Evolutionary conservation across 1,140 invertebrate species (phyloP), one percentile per base, ranked within the genome.

Genomic region (Drosophila tropicalis): DNA sequence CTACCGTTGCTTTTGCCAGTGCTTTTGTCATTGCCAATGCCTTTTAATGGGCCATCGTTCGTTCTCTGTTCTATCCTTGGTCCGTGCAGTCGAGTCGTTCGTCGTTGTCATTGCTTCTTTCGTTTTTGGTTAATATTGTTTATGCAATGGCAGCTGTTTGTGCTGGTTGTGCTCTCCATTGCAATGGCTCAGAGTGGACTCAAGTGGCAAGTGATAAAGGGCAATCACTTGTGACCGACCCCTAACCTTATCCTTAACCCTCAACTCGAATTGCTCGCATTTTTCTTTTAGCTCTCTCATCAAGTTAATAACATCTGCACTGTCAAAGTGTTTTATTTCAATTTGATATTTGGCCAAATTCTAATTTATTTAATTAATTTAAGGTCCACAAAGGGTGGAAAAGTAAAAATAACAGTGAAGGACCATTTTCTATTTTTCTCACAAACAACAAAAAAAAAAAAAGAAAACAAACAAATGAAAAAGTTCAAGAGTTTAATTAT

Each of bases 331-430:
- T 83, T 87, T 65, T 64, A 87, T 77, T 69, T 70, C 76, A 79
- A 80, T 75, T 86, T 79, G 71, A 57, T 64, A 69, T 71, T 67
- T 67, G 68, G 69, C 61, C 67, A 69, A 76, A 86, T 80, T 89
- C 71, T 89, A 86, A 89, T 87, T 87, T 80, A 83, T 87, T 77
- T 83, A 80, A 87, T 87, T 87, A 83, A 76, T 83, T 54, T 67
- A 54, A 44, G 54, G 47, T 39, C 71, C 13, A 39, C 25, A 29
- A 67, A 78, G 74, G 70, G 65, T 67, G 19, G 56, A 17, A 47
- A 70, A 65, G 66, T 3, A 32, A 5, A 62, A 63, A 32, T 5
- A 62, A 63, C 63, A 67, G 69, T 72, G 66, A 67, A 64, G 69
- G 36, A 40, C 66, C 58, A 51, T 47, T 61, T 72, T 74, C 56